phyloP scores from a whole-genome alignment of 37 sponge, comb jelly and placozoan genomes.

The Beroe ovata region DNA sequence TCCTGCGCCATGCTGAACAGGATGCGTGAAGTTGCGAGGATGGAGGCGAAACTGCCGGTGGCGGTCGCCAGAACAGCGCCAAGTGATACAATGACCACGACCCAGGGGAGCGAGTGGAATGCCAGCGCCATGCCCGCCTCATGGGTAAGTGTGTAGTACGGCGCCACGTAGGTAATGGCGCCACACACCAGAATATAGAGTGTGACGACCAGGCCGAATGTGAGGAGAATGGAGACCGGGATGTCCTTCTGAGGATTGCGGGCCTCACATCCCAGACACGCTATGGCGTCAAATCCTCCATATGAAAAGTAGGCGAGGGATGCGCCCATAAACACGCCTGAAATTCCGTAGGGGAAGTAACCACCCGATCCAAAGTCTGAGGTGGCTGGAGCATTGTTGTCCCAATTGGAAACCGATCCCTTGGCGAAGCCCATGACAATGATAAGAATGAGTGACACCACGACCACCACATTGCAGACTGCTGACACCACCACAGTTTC shows the following conservation, averaged over 20 bases:
- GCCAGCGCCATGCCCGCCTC: constrained; percentile 58
- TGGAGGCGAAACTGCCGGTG: constrained; percentile 22
- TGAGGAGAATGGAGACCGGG: constrained; percentile 14
- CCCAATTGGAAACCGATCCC: constrained; percentile 9
- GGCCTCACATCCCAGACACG: constrained; percentile 53
- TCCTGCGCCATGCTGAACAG: constrained; percentile 62
- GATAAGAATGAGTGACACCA: constrained; percentile 15
- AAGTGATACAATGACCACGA: not conserved
- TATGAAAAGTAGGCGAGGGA: constrained; percentile 60
- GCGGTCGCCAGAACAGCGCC: constrained; percentile 51
- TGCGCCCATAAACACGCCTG: constrained; percentile 44
- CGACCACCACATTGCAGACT: constrained; percentile 34
- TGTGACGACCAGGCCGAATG: constrained; percentile 13
- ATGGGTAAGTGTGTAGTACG: constrained; percentile 46
- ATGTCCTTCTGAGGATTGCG: constrained; percentile 55
- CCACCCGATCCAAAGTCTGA: not conserved
- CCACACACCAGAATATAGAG: constrained; percentile 52
- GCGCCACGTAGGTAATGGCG: constrained; percentile 44
- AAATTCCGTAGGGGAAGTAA: constrained; percentile 1
- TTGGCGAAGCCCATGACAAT: constrained; percentile 27
- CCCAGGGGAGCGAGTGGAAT: constrained; percentile 3
- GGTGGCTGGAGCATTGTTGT: not conserved
- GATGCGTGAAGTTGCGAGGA: constrained; percentile 18
- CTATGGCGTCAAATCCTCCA: constrained; percentile 47
- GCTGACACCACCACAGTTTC: constrained; percentile 19